phyloP scores from a whole-genome alignment of 1,140 invertebrate species.

The Scaptomyza montana region DNA sequence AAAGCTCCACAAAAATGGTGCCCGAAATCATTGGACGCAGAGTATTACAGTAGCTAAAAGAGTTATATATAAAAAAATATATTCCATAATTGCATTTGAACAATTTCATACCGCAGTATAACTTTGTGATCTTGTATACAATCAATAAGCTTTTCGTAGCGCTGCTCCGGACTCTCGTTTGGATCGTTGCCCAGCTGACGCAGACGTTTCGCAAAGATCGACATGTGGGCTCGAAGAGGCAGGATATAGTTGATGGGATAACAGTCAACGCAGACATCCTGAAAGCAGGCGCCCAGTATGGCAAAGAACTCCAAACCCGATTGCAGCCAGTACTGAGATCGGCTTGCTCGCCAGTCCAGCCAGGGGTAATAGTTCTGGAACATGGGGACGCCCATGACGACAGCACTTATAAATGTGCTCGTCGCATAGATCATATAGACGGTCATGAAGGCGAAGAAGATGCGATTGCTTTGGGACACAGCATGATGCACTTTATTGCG shows the following conservation, averaged over 20 bases:
- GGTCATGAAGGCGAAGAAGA: constrained; percentile 65
- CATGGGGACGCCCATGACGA: constrained; percentile 45
- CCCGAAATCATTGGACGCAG: constrained; percentile 64
- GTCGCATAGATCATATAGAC: constrained; percentile 67
- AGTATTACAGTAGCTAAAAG: constrained; percentile 51
- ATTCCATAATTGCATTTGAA: not conserved
- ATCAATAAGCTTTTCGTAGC: constrained; percentile 48
- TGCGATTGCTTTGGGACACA: constrained; percentile 55
- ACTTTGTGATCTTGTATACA: constrained; percentile 63
- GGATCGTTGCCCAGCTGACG: constrained; percentile 46
- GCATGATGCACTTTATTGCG: constrained; percentile 43
- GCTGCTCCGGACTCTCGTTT: constrained; percentile 15
- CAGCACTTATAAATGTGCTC: constrained; percentile 59
- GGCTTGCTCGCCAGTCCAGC: constrained; percentile 58
- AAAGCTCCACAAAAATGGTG: constrained; percentile 70
- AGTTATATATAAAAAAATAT: too few relatives aligned
- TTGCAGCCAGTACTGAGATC: constrained; percentile 49
- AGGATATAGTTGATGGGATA: constrained; percentile 64
- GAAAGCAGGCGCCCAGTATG: constrained; percentile 70
- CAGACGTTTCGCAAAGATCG: constrained; percentile 51
- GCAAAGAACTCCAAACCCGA: constrained; percentile 60
- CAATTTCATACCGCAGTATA: constrained; percentile 49
- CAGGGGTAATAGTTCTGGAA: constrained; percentile 70
- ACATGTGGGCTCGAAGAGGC: constrained; percentile 53
- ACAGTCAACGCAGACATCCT: constrained; percentile 65